phyloP scores from a whole-genome alignment of 2,888 invertebrate genomes.

The Strigamia transsilvanica region DNA sequence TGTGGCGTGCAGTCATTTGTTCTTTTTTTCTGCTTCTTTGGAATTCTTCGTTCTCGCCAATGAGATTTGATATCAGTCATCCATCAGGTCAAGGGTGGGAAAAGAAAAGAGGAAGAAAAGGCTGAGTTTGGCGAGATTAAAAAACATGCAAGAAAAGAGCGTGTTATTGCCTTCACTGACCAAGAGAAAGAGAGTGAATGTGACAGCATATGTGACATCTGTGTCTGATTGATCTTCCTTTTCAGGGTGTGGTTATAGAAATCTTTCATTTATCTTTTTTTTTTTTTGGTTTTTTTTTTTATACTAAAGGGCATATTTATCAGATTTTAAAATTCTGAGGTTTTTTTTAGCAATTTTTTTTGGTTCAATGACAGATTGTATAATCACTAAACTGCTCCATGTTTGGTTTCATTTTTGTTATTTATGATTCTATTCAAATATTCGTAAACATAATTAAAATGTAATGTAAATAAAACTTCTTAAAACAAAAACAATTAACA shows the following conservation, averaged over 20 bases:
- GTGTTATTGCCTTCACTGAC: slow-evolving; percentile 37
- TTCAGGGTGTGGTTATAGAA: slow-evolving; percentile 49
- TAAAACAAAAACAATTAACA: too few species aligned
- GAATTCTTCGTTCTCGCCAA: slow-evolving; percentile 45
- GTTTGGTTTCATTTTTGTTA: too few species aligned
- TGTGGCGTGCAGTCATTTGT: slow-evolving; percentile 39
- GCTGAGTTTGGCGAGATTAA: slow-evolving; percentile 40
- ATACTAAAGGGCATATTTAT: not conserved
- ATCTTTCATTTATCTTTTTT: slow-evolving; percentile 25
- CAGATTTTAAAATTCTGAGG: slow-evolving; percentile 33
- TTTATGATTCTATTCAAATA: too few species aligned
- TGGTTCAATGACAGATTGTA: not conserved
- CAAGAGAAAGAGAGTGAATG: slow-evolving; percentile 36
- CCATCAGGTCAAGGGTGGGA: slow-evolving; percentile 42
- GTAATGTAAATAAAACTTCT: too few species aligned
- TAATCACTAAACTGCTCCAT: not conserved
- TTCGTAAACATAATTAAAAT: too few species aligned
- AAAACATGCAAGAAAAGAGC: slow-evolving; percentile 49
- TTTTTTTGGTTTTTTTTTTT: not conserved
- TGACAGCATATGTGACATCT: slow-evolving; percentile 40
- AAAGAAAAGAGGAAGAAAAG: slow-evolving; percentile 5
- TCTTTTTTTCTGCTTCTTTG: slow-evolving; percentile 37
- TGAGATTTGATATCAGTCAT: slow-evolving; percentile 43
- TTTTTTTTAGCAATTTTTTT: not conserved
- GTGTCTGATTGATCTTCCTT: slow-evolving; percentile 49